Percentiles rank a stretch among this genome's conserved stretches.
Evolutionary conservation across 2,797 vertebrate species (phyloP).

Genomic region (Micropoecilia bifurca): DNA sequence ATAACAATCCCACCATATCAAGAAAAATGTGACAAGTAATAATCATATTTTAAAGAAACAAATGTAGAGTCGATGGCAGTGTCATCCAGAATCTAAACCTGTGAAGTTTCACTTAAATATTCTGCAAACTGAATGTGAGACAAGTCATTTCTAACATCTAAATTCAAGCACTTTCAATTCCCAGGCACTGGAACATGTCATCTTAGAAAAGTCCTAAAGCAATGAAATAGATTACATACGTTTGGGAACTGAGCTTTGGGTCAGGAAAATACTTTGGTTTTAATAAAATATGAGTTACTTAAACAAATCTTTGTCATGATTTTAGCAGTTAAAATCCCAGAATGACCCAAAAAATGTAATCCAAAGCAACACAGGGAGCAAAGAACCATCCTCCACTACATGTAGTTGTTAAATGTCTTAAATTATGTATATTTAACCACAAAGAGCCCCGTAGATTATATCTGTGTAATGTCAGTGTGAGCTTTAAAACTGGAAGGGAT

Average conservation of each 20-base stretch:
- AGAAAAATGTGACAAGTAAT: conserved; percentile 1
- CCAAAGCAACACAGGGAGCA: background rate
- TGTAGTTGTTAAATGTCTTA: background rate
- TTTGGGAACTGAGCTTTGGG: background rate
- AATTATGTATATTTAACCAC: background rate
- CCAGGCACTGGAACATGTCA: background rate
- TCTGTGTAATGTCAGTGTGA: background rate
- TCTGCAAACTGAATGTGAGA: background rate
- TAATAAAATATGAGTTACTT: background rate
- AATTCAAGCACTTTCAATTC: background rate
- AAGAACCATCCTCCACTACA: background rate
- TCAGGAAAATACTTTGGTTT: background rate
- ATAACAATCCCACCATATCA: background rate
- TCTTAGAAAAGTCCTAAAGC: background rate
- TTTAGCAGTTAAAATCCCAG: background rate
- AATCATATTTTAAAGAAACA: conserved; percentile 1
- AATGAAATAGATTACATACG: background rate
- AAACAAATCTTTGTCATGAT: background rate
- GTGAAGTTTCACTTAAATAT: background rate
- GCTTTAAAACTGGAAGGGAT: background rate
- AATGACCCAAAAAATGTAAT: background rate
- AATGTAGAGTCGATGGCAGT: background rate
- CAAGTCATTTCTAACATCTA: background rate
- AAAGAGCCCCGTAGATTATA: background rate
- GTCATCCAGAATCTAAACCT: background rate